phyloP scores from a whole-genome alignment of 1,140 invertebrate species.

The Cephus cinctus region DNA sequence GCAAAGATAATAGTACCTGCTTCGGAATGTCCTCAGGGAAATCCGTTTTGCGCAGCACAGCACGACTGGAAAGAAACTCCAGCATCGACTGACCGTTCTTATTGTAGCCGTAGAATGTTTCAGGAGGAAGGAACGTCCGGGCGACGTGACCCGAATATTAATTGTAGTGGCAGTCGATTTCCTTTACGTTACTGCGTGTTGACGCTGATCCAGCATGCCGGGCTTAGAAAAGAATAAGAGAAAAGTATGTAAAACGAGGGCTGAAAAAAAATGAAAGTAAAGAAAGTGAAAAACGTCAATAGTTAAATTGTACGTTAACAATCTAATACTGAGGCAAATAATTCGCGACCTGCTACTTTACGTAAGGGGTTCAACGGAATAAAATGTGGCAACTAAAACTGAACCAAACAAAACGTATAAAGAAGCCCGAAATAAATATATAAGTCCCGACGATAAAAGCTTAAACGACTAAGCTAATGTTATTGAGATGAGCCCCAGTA shows the following conservation, averaged over 20 bases:
- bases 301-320: too few relatives aligned
- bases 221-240: too few relatives aligned
- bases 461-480: constrained; percentile 49
- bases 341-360: too few relatives aligned
- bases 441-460: constrained; percentile 39
- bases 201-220: constrained; percentile 13
- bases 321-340: too few relatives aligned
- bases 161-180: constrained; percentile 41
- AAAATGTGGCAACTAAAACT: too few relatives aligned
- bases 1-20: too few relatives aligned
- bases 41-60: neutral
- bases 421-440: constrained; percentile 36
- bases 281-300: too few relatives aligned
- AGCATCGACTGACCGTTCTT: constrained; percentile 40
- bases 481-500: constrained; percentile 46
- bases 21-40: too few relatives aligned
- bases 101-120: constrained; percentile 49
- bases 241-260: too few relatives aligned
- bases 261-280: too few relatives aligned
- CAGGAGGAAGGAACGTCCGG: constrained; percentile 50
- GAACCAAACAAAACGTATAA: too few relatives aligned
- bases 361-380: too few relatives aligned
- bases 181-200: constrained; percentile 31
- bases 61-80: constrained; percentile 43
- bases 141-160: constrained; percentile 48